phyloP scores from a whole-genome alignment of 2,113 vertebrate genomes.

The Mystacornis crossleyi region DNA sequence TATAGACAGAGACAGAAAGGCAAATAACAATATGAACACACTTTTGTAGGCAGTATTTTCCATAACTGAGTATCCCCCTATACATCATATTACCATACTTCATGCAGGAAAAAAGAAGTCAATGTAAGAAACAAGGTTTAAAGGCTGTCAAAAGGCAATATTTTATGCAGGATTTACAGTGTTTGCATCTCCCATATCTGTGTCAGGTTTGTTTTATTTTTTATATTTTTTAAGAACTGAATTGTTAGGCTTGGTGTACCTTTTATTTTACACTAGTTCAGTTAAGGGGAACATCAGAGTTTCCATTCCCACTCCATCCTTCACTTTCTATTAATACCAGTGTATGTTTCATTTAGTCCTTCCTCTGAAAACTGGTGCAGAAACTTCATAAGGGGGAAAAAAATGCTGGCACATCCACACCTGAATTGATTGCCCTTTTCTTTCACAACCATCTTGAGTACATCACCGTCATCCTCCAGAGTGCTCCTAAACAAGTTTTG shows the following conservation, averaged over 20 bases:
- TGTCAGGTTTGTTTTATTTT: neutral
- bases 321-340: neutral
- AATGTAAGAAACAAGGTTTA: neutral
- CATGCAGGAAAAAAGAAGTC: neutral
- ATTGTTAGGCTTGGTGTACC: neutral
- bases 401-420: constrained; percentile 47
- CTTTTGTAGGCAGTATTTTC: constrained; percentile 63
- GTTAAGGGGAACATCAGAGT: neutral
- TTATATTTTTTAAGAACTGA: neutral
- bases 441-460: constrained; percentile 44
- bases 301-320: neutral
- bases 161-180: constrained; percentile 18
- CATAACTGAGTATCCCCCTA: constrained; percentile 27
- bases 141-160: neutral
- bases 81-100: constrained; percentile 50
- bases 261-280: neutral
- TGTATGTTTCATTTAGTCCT: neutral
- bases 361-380: neutral
- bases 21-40: constrained; percentile 70
- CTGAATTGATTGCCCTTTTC: constrained; percentile 32
- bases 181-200: neutral
- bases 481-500: constrained; percentile 71
- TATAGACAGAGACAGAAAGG: constrained; percentile 74
- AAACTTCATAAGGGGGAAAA: neutral
- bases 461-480: constrained; percentile 26